Evolutionary conservation across 2,888 invertebrate species (phyloP), one percentile per base, ranked within the genome.

Genomic region (Apotomis capreana): DNA sequence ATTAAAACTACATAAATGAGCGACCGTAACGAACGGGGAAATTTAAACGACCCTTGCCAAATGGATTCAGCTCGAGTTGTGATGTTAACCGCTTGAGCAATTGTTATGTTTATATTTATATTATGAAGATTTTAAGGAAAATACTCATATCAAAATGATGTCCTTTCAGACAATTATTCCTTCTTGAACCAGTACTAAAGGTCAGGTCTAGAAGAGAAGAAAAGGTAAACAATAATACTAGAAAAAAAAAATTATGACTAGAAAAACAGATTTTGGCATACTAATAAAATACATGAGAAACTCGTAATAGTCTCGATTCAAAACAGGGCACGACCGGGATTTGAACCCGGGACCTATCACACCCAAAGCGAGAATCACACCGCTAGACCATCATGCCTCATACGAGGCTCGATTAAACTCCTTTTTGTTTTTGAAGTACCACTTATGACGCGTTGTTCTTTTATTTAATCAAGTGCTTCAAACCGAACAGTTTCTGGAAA

Each of bases 1-100:
- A 93, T 92, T 92, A 93, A 92, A 92, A 92, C 88, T 90, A 92
- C 90, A 91, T 91, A 91, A 92, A 92, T 90, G 92, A 89, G 84
- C 84, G 84, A 84, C 83, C 87, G 83, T 84, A 87, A 81, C 82
- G 81, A 88, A 88, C 86, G 86, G 85, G 83, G 85, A 87, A 87
- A 86, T 85, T 82, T 81, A 84, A 78, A 78, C 70, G 70, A 69
- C 68, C 74, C 76, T 79, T 36, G 54, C 68, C 63, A 68, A 71
- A 71, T 68, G 65, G 65, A 60, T 67, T 68, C 71, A 58, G 44
- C 68, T 37, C 3, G 49, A 49, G 46, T 61, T 13, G 44, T 36
- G 40, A 54, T 64, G 59, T 40, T 70, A 70, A 52, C 58, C 57
- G 13, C 57, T 63, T 44, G 4, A 63, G 69, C 13, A 55, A 62